Evolutionary conservation across 2,888 invertebrate species (phyloP), one percentile per base, ranked within the genome.

Genomic region (Stenolophus ochropezus): DNA sequence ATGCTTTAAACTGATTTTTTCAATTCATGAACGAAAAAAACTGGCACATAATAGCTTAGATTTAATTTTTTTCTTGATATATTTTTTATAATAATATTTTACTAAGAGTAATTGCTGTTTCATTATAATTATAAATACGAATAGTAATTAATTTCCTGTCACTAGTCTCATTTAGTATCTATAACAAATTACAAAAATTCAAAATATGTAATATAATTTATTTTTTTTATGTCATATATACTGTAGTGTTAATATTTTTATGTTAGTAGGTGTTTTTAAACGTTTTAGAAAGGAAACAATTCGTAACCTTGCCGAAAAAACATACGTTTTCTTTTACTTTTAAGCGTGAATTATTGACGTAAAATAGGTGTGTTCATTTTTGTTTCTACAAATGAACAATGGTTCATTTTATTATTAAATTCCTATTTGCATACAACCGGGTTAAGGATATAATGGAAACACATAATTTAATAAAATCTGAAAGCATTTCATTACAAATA

Each of bases 261-360:
- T 16, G 8, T n/a, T 16, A 16, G 51, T 51, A 51, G 51, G 18
- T 16, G 18, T 56, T 56, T 56, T 20, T 20, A 21, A 53, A 56
- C 11, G 20, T 23, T 61, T 61, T 61, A 61, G 61, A 61, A 61
- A 61, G 61, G 61, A 25, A 21, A 61, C 8, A 23, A 61, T 23
- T 23, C 8, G 61, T 4, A n/a, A 25, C 61, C 61, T 61, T 61
- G 25, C n/a, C 23, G 25, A 25, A 51, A 51, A 51, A 21, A 14
- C 0, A 14, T 25, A 25, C 4, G 1, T n/a, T 14, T 53, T 53
- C 20, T 53, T 18, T 23, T 20, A 14, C 61, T 25, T 25, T 61
- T 61, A 25, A 23, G 23, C 11, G 11, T n/a, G 0, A 53, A 61
- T 14, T 14, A 25, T 61, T 61, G 61, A 61, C 61, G 61, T 61